Percentiles rank a stretch among this genome's conserved stretches.
These are phyloP conservation scores for Telmatherina bonti DNA, from an alignment of 2,797 vertebrate genomes.

Conservation along the genomic window DNA sequence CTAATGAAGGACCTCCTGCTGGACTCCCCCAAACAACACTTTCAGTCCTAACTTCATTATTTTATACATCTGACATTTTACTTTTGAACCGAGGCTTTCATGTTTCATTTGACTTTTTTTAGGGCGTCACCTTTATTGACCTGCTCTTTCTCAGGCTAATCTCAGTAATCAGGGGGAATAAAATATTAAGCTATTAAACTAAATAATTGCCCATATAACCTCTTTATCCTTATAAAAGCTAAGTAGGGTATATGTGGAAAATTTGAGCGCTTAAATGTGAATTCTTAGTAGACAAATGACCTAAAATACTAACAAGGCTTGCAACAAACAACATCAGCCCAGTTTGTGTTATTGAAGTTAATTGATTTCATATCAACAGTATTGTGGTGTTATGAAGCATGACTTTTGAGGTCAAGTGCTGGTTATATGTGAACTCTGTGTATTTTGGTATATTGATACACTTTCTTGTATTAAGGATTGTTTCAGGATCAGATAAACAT, in stretches of 20 bases:
- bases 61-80: background rate
- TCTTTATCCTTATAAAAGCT: background rate
- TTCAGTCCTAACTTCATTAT: background rate
- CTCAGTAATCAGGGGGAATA: background rate
- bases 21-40: constrained; percentile 2
- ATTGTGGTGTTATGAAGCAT: background rate
- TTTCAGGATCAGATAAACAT: background rate
- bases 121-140: background rate
- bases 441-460: background rate
- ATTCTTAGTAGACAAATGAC: background rate
- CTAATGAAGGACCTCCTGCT: constrained; percentile 35
- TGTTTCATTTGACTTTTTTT: constrained; percentile 2
- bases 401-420: background rate
- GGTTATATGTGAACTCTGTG: constrained; percentile 3
- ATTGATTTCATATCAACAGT: constrained; percentile 1
- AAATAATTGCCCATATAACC: background rate
- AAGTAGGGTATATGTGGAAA: background rate
- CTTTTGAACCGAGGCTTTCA: background rate
- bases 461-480: background rate
- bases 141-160: background rate
- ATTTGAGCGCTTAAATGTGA: background rate
- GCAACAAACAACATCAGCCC: background rate
- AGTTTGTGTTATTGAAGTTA: background rate
- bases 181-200: background rate
- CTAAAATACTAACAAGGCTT: background rate